These are phyloP conservation scores for Brachionus calyciflorus DNA, from an alignment of 1,140 invertebrate genomes.

Conservation along the genomic window DNA sequence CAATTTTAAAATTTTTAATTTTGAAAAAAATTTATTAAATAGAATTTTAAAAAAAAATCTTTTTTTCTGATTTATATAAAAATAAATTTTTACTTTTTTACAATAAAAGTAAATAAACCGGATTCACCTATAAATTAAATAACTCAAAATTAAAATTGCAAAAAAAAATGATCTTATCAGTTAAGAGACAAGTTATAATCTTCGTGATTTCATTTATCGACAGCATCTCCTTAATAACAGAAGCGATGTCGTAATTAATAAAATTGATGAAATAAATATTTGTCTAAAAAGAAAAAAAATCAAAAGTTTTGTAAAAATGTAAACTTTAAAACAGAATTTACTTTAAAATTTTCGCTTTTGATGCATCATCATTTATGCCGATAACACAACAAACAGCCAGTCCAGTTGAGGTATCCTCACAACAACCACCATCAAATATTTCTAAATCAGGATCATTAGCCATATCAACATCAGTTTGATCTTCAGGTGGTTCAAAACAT, in stretches of 20 bases:
- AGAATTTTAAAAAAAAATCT: no score
- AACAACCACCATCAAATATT: slow-evolving; percentile 13
- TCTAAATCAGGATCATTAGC: background rate
- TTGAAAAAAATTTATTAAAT: no score
- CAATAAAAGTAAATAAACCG: no score
- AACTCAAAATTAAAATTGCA: no score
- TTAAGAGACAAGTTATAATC: no score
- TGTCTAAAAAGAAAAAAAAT: background rate
- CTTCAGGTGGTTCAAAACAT: slow-evolving; percentile 12
- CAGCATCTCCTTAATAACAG: background rate
- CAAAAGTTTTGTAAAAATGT: background rate
- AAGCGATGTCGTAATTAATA: background rate
- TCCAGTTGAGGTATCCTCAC: background rate
- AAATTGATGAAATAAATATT: background rate
- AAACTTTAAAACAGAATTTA: background rate
- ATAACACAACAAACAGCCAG: slow-evolving; percentile 4
- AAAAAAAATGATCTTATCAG: no score
- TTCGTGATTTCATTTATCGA: slow-evolving; percentile 1
- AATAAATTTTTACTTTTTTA: no score
- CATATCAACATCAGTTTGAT: background rate
- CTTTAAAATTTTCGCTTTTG: slow-evolving; percentile 25
- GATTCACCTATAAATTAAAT: no score
- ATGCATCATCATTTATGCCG: background rate
- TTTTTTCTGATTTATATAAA: no score
- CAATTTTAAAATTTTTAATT: no score